phyloP scores from a whole-genome alignment of 2,113 vertebrate species.

The Corvus moneduloides region DNA sequence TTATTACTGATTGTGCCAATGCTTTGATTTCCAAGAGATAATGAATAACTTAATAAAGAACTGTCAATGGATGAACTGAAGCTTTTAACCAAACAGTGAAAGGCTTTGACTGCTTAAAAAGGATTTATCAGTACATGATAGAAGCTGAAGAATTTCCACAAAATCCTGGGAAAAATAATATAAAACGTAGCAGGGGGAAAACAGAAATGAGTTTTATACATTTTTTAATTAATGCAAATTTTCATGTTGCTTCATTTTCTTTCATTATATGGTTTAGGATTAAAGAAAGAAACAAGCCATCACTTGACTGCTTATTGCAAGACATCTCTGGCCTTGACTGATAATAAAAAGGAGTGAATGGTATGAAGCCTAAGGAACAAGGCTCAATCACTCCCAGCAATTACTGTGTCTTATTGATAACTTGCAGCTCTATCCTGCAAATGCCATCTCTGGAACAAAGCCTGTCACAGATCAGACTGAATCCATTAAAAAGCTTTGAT shows the following conservation, averaged over 20 bases:
- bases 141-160: conserved; percentile 37
- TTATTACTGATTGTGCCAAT: conserved; percentile 51
- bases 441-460: conserved; percentile 80
- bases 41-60: conserved; percentile 58
- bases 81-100: conserved; percentile 9
- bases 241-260: conserved; percentile 63
- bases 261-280: conserved; percentile 46
- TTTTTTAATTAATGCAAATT: conserved; percentile 46
- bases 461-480: conserved; percentile 80
- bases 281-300: conserved; percentile 63
- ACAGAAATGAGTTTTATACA: not conserved
- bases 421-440: conserved; percentile 76
- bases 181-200: not conserved
- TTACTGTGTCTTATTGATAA: conserved; percentile 84
- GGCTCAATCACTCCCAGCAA: conserved; percentile 74
- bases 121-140: conserved; percentile 50
- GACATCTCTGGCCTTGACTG: conserved; percentile 63
- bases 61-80: not conserved
- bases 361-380: conserved; percentile 65
- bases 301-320: conserved; percentile 64
- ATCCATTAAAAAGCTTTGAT: conserved; percentile 83
- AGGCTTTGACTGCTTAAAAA: conserved; percentile 53
- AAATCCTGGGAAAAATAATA: conserved; percentile 30
- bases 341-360: conserved; percentile 63
- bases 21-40: conserved; percentile 63